A percentile compares a stretch with the other conserved stretches of the same genome.
Conservation (phyloP, 2,113 vertebrate genomes). For the Albula goreensis region DNA sequence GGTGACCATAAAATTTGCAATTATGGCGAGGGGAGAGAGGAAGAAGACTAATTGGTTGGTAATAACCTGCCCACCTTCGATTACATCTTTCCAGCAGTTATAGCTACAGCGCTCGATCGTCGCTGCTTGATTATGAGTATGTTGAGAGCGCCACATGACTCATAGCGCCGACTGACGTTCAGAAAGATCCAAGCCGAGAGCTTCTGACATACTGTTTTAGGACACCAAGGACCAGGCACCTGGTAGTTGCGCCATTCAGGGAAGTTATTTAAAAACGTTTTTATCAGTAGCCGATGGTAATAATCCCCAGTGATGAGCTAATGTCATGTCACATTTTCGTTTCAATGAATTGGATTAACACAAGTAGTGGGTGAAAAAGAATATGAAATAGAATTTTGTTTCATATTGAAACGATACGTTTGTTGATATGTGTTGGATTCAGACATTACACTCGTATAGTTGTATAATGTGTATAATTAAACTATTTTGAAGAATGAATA, state of each 20-base stretch:
- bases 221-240: not conserved
- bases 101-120: too few relatives aligned
- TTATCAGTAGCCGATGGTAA: not conserved
- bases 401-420: too few relatives aligned
- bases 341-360: not conserved
- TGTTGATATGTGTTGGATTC: not conserved
- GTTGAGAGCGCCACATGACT: too few relatives aligned
- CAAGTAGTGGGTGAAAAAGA: not conserved
- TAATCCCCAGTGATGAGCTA: not conserved
- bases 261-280: not conserved
- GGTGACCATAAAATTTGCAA: conserved; percentile 37
- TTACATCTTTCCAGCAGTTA: not conserved
- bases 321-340: not conserved
- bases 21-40: not conserved
- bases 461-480: not conserved
- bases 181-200: too few relatives aligned
- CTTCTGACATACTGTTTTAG: too few relatives aligned
- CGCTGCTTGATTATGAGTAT: too few relatives aligned
- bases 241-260: not conserved
- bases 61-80: not conserved
- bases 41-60: not conserved
- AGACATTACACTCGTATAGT: not conserved
- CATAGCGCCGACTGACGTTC: too few relatives aligned
- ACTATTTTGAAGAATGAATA: too few relatives aligned
- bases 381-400: not conserved